Conservation (phyloP, 2,113 vertebrate species). For the Tragelaphus buxtoni region DNA sequence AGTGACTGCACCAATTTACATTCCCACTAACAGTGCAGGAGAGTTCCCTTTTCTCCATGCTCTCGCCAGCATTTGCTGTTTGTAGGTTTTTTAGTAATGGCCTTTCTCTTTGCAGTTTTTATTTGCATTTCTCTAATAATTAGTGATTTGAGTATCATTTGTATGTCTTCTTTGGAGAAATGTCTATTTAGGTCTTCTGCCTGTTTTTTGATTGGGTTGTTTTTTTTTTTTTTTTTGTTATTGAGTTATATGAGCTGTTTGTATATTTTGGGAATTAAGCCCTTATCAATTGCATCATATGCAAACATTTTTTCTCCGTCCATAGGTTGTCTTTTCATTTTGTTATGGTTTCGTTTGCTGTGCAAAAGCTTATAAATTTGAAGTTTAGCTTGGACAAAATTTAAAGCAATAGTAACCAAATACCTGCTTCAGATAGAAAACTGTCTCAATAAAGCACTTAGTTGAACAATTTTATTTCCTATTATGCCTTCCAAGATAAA, state of each 20-base stretch:
- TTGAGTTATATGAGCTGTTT: background rate
- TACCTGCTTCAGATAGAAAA: background rate
- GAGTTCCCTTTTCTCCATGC: background rate
- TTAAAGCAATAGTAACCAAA: background rate
- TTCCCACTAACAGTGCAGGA: background rate
- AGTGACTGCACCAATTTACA: background rate
- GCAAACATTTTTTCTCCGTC: background rate
- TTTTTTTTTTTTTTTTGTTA: background rate
- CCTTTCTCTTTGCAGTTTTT: background rate
- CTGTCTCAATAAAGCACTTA: background rate
- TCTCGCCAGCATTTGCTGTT: background rate
- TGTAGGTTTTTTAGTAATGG: background rate
- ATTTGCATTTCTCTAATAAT: background rate
- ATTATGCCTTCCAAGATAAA: conserved; percentile 6
- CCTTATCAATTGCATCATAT: background rate
- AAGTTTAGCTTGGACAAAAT: background rate
- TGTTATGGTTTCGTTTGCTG: background rate
- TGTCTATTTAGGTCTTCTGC: background rate
- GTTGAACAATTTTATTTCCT: background rate
- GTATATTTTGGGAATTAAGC: background rate
- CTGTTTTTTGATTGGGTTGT: background rate
- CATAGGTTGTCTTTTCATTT: background rate
- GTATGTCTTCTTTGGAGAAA: background rate
- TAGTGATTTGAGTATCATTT: background rate
- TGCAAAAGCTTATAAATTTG: background rate